Evolutionary conservation across 2,888 invertebrate genomes (phyloP), one percentile per base, ranked within the genome.

Genomic region (Acrobasis consociella): DNA sequence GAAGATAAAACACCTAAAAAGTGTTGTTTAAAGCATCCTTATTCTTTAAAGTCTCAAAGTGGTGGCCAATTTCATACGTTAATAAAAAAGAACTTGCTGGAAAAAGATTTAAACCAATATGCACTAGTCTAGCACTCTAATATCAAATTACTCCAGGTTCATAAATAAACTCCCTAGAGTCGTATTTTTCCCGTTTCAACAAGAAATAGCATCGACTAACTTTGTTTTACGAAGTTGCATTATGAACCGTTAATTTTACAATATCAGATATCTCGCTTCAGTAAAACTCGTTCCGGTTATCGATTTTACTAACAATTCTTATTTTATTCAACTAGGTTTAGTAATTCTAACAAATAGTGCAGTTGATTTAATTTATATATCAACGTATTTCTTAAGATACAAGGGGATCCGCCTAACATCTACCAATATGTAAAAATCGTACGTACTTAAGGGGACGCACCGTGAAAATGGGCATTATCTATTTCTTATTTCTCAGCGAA

Each of bases 241-340:
- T 42, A 46, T 42, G 42, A 56, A 10, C 22, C 22, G 42, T 56
- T 56, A 56, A 56, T 56, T 56, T 56, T 46, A 56, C n/a, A 56
- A 10, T 42, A 56, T 42, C 42, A 42, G 9, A 3, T 39, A 42
- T 42, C 42, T 22, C 22, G 42, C 42, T 10, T 22, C 42, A 9
- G 52, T 9, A 52, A 42, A 56, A 22, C 17, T 17, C 13, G 56
- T 56, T 17, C 3, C 42, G 1, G 22, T 55, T 56, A 56, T 56
- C 22, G 56, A 56, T 56, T 56, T 42, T 17, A 56, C 56, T 42
- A 15, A 16, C 15, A 15, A 2, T 52, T 55, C 13, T 56, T 56
- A 42, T 56, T 56, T 56, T 56, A 56, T 56, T 56, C 56, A 42
- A 39, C 42, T 42, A 56, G 56, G 16, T 17, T 16, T 42, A 55